Conservation (phyloP, 1,140 invertebrate genomes). For the Drosophila yakuba region DNA sequence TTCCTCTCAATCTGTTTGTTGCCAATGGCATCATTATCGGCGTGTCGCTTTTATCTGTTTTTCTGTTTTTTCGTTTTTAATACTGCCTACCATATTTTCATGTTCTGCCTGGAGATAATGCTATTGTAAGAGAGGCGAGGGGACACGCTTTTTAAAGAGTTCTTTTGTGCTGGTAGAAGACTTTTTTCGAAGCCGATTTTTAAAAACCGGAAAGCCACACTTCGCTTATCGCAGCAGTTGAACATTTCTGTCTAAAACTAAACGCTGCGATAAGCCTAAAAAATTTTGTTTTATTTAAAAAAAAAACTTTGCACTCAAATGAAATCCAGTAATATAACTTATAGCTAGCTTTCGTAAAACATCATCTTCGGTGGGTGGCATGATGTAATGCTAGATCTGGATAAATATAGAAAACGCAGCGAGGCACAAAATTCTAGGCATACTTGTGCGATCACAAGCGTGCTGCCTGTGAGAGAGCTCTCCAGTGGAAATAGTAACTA, state of each 20-base stretch:
- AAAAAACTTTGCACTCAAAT: neutral
- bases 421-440: slow-evolving; percentile 17
- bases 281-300: neutral
- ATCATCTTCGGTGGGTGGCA: slow-evolving; percentile 15
- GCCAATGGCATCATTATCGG: slow-evolving; percentile 42
- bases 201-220: slow-evolving; percentile 9
- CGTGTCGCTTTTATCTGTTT: slow-evolving; percentile 30
- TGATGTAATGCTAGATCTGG: slow-evolving; percentile 41
- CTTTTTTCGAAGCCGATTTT: neutral
- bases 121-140: neutral
- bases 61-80: slow-evolving; percentile 14
- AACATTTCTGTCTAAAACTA: neutral
- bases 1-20: slow-evolving; percentile 44
- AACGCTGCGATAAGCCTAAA: neutral
- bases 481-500: slow-evolving; percentile 9
- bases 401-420: slow-evolving; percentile 48
- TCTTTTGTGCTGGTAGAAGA: slow-evolving; percentile 4
- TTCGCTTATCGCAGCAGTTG: slow-evolving; percentile 8
- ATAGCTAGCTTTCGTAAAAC: slow-evolving; percentile 4
- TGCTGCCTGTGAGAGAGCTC: neutral
- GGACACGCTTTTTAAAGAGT: too few relatives aligned
- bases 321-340: slow-evolving; percentile 25
- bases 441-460: slow-evolving; percentile 29
- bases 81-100: slow-evolving; percentile 3
- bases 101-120: slow-evolving; percentile 20